Evolutionary conservation across 2,113 vertebrate species (phyloP).

Genomic region (Willisornis vidua): DNA sequence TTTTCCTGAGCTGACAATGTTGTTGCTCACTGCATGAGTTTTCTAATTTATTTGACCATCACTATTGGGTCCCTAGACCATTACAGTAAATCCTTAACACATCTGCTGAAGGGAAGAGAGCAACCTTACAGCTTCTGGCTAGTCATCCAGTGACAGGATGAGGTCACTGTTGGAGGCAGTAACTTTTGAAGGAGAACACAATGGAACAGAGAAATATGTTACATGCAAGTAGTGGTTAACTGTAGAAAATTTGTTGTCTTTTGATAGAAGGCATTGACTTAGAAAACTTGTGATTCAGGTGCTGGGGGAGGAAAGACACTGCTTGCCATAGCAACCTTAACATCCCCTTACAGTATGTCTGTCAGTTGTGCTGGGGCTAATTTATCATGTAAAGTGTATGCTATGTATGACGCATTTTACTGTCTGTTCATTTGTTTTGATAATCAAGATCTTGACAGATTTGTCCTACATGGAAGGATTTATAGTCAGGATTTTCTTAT

Average conservation of each 20-base stretch:
- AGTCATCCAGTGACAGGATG: background rate
- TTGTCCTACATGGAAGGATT: slow-evolving; percentile 72
- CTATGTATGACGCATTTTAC: slow-evolving; percentile 69
- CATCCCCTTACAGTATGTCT: slow-evolving; percentile 52
- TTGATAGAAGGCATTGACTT: slow-evolving; percentile 13
- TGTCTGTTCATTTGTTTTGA: slow-evolving; percentile 77
- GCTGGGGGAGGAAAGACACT: slow-evolving; percentile 17
- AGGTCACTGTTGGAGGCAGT: slow-evolving; percentile 17
- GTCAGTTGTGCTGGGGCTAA: slow-evolving; percentile 57
- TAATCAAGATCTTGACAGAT: slow-evolving; percentile 77
- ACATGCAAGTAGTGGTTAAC: slow-evolving; percentile 5
- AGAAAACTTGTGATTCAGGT: slow-evolving; percentile 36
- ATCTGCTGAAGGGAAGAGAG: background rate
- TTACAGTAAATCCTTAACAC: background rate
- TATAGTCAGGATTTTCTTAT: slow-evolving; percentile 75
- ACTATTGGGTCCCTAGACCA: background rate
- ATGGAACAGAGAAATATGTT: background rate
- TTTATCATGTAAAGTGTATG: slow-evolving; percentile 73
- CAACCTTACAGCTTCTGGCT: background rate
- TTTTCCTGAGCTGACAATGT: background rate
- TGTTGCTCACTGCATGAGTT: background rate
- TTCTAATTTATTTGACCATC: slow-evolving; percentile 17
- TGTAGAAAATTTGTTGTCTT: slow-evolving; percentile 30
- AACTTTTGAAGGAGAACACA: background rate
- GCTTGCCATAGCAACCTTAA: slow-evolving; percentile 75